Conservation (phyloP, 2,888 invertebrate species). For the Caradrina clavipalpis region DNA sequence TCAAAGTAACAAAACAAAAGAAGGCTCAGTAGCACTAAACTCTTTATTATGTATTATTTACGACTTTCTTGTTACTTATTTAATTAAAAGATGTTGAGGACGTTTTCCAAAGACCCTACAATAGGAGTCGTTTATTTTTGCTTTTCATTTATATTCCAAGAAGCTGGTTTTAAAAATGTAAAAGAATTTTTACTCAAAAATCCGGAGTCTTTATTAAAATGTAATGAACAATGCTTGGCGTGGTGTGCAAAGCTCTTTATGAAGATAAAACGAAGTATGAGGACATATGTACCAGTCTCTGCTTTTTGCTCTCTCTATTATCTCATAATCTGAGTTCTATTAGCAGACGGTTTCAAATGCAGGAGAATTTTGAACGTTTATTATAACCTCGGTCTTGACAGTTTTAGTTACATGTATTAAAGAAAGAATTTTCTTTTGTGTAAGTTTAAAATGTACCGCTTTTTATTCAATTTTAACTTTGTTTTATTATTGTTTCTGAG, state of each 20-base stretch:
- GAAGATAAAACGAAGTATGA: slow-evolving; percentile 22
- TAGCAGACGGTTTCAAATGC: slow-evolving; percentile 35
- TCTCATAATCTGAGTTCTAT: slow-evolving; percentile 40
- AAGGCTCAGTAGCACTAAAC: background rate
- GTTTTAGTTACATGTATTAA: background rate
- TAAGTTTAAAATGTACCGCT: background rate
- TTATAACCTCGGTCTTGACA: background rate
- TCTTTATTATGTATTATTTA: background rate
- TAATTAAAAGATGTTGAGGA: background rate
- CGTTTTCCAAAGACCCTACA: background rate
- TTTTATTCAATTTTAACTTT: background rate
- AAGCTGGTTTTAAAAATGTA: background rate
- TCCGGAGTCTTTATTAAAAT: slow-evolving; percentile 29
- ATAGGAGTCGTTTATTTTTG: background rate
- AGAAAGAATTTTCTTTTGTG: background rate
- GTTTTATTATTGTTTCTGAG: slow-evolving; percentile 21
- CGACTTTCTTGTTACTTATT: slow-evolving; percentile 2
- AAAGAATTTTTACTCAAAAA: slow-evolving; percentile 18
- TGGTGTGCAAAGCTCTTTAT: slow-evolving; percentile 33
- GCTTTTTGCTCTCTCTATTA: slow-evolving; percentile 29
- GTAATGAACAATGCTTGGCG: slow-evolving; percentile 26
- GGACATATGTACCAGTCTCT: slow-evolving; percentile 15
- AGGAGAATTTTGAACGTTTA: slow-evolving; percentile 18
- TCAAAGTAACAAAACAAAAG: background rate
- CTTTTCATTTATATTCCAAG: slow-evolving; percentile 2